Evolutionary conservation across 2,113 vertebrate genomes (phyloP).

Genomic region (Delphinus delphis): DNA sequence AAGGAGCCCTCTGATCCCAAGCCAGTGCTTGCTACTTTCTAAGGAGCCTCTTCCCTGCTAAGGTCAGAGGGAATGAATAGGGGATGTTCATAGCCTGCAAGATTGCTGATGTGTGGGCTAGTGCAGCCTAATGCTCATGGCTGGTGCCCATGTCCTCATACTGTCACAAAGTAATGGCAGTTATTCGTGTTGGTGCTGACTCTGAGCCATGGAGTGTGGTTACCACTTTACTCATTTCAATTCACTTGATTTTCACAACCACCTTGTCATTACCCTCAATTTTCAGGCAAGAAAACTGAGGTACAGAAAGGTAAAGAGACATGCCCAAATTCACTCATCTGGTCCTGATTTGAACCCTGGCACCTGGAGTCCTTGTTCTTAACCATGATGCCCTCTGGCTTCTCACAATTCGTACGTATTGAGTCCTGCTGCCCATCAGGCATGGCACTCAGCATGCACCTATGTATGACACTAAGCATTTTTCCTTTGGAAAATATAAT

Average conservation of each 20-base stretch:
- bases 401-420: not conserved
- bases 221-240: not conserved
- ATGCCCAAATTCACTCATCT: not conserved
- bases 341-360: not conserved
- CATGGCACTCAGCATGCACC: not conserved
- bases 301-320: not conserved
- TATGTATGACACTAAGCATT: too few relatives aligned
- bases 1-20: not conserved
- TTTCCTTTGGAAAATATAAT: not conserved
- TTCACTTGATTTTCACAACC: not conserved
- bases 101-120: not conserved
- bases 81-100: not conserved
- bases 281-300: not conserved
- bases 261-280: not conserved
- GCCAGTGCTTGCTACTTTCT: not conserved
- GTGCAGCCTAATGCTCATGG: not conserved
- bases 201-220: too few relatives aligned
- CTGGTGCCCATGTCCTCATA: not conserved
- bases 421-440: not conserved
- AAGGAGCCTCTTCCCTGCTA: not conserved
- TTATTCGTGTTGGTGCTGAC: not conserved
- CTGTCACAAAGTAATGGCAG: not conserved
- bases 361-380: not conserved
- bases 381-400: not conserved
- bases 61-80: not conserved